phyloP scores from a whole-genome alignment of 2,797 vertebrate species.

The Cygnus olor region DNA sequence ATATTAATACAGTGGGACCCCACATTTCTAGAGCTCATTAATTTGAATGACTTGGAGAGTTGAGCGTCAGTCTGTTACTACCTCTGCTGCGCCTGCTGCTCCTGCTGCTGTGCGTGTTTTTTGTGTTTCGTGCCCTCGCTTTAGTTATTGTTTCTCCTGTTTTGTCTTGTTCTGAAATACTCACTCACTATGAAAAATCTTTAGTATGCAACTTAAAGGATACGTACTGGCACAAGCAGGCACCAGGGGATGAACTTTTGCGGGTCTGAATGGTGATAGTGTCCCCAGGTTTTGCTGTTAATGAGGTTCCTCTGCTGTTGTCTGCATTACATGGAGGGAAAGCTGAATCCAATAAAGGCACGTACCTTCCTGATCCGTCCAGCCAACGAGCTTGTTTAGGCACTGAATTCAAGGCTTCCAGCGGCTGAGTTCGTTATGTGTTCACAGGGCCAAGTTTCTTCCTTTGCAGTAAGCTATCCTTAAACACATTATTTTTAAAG shows the following conservation, averaged over 20 bases:
- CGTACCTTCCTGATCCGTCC: not conserved
- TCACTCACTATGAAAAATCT: not conserved
- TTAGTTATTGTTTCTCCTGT: not conserved
- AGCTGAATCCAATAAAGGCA: not conserved
- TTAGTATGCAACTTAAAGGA: not conserved
- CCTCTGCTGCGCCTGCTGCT: conserved; percentile 54
- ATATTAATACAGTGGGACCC: conserved; percentile 65
- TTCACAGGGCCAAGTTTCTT: not conserved
- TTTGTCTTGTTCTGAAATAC: conserved; percentile 15
- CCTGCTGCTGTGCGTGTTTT: not conserved
- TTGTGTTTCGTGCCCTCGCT: not conserved
- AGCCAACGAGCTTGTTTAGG: not conserved
- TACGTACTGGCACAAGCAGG: not conserved
- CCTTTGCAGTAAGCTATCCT: not conserved
- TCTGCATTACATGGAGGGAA: not conserved
- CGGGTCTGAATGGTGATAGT: not conserved
- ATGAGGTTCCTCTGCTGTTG: conserved; percentile 29
- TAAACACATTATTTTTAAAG: not conserved
- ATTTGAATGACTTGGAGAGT: conserved; percentile 30
- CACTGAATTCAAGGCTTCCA: not conserved
- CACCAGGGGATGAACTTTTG: not conserved
- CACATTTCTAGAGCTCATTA: conserved; percentile 65
- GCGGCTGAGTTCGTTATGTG: not conserved
- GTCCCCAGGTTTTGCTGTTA: not conserved
- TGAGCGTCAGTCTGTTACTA: not conserved